Percentiles rank a stretch among this genome's conserved stretches.
phyloP scores from a whole-genome alignment of 2,888 invertebrate species.

The Romanomermis culicivorax region DNA sequence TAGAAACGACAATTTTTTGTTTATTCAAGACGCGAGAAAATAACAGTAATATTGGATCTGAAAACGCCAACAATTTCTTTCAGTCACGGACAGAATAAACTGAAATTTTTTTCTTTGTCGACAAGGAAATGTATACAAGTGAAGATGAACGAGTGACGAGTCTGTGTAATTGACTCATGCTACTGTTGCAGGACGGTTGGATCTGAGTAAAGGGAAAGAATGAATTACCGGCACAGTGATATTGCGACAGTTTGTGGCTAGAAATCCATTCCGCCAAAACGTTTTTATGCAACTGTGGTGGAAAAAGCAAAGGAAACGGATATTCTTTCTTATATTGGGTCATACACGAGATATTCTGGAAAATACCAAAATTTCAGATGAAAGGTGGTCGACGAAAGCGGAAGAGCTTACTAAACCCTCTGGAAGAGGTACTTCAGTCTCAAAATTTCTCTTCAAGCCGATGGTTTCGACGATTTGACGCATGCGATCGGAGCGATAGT shows the following conservation, averaged over 20 bases:
- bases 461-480: conserved; percentile 31
- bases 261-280: conserved; percentile 33
- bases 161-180: no score
- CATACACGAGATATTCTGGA: conserved; percentile 26
- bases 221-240: conserved; percentile 30
- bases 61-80: no score
- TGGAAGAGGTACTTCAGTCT: conserved; percentile 19
- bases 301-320: conserved; percentile 30
- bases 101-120: no score
- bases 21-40: no score
- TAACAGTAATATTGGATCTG: no score
- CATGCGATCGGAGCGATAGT: conserved; percentile 33
- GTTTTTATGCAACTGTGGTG: conserved; percentile 31
- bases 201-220: no score
- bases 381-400: background rate
- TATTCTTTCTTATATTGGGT: conserved; percentile 34
- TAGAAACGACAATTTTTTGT: no score
- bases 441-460: conserved; percentile 23
- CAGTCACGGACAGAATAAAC: no score
- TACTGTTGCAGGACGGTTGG: no score
- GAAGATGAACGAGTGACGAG: no score
- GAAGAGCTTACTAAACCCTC: conserved; percentile 16
- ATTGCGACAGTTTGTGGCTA: conserved; percentile 27
- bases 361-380: background rate
- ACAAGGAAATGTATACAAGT: no score